Evolutionary conservation across 23 tunicate species (phyloP), one percentile per base, ranked within the genome.

Genomic region (Phallusia fumigata): DNA sequence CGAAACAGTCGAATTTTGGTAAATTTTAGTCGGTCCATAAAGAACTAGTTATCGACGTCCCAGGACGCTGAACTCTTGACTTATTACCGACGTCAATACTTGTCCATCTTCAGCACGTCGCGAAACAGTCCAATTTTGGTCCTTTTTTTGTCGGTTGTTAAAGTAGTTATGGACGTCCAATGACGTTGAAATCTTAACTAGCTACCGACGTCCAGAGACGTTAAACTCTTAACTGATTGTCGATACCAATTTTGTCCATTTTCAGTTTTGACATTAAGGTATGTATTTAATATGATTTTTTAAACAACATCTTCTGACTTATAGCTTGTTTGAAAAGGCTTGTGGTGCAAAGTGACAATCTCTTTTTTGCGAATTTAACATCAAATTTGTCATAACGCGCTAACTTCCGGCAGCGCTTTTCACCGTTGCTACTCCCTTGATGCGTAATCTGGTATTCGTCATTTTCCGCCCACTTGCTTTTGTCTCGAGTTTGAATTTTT

Each of bases 301-400:
- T 18, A 58, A 58, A 58, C 69, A 6, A 13, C 11, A 13, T 58
- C 28, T 58, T 58, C 16, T 58, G 28, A 58, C 11, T 58, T 58
- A 58, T 24, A 58, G 69, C 69, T 21, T 58, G 69, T 51, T 51
- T 58, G 28, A 58, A 58, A 58, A 58, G 15, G 69, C 69, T 58
- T 1, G 69, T 58, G 69, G 16, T 16, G 15, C 16, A 58, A 22
- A 58, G 28, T 58, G 69, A 3, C 47, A 40, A 40, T 40, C 47
- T 58, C 18, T 13, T 58, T 58, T 58, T 58, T 58, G 69, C 11
- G 69, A 58, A 58, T 58, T 58, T 58, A 58, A 58, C 13, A n/a
- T n/a, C n/a, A 51, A 51, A 51, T 51, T 51, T 51, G 18, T 51
- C 58, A 51, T 13, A 51, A 51, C 58, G 58, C 58, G 18, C 18